Percentiles rank a stretch among this genome's conserved stretches.
Evolutionary conservation across 2,888 invertebrate species (phyloP).

Genomic region (Fragum fragum): DNA sequence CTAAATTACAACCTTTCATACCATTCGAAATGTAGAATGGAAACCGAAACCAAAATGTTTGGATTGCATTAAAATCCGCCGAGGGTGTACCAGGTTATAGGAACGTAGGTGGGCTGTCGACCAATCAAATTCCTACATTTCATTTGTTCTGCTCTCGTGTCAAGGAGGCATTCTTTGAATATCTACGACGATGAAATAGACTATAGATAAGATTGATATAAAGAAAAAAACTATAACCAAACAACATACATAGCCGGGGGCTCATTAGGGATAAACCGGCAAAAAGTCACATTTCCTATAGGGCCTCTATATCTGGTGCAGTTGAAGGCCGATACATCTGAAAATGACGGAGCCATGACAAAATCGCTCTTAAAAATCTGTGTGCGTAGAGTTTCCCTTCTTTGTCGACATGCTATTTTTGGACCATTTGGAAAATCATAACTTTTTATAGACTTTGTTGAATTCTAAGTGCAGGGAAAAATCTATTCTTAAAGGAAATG

Average conservation of each 20-base stretch:
- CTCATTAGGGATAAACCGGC: background rate
- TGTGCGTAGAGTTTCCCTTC: no score
- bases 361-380: background rate
- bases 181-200: background rate
- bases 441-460: no score
- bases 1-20: no score
- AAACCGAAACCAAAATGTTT: no score
- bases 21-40: no score
- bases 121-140: slow-evolving; percentile 12
- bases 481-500: no score
- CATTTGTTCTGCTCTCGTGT: slow-evolving; percentile 23
- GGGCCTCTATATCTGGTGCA: slow-evolving; percentile 18
- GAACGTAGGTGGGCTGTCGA: slow-evolving; percentile 11
- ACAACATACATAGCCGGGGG: slow-evolving; percentile 14
- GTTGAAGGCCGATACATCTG: background rate
- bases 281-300: slow-evolving; percentile 2
- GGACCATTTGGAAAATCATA: no score
- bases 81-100: background rate
- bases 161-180: slow-evolving; percentile 19
- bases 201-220: slow-evolving; percentile 4
- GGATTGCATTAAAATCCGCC: no score
- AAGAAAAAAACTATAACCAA: slow-evolving; percentile 28
- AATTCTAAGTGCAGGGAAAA: no score
- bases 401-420: no score
- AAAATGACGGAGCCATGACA: slow-evolving; percentile 11